Percentiles rank a stretch among this genome's conserved stretches.
Conservation (phyloP, 1,140 invertebrate species). For the Trichonephila inaurata region DNA sequence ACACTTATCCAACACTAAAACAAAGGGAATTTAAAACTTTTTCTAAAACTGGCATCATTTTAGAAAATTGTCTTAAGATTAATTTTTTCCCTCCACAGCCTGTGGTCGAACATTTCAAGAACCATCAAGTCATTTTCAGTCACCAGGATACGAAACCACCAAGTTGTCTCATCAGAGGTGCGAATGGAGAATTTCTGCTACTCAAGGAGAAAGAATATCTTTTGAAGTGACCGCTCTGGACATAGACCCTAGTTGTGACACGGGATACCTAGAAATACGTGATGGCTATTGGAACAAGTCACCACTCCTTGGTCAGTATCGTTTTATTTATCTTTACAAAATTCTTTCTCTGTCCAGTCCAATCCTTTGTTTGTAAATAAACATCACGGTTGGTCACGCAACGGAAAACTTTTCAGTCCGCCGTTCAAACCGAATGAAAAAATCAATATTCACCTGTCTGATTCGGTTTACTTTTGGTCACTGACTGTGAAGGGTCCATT, state of each 20-base stretch:
- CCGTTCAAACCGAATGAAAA: too few species aligned
- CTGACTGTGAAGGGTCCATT: too few species aligned
- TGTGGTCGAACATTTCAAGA: slow-evolving; percentile 96
- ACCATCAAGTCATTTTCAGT: slow-evolving; percentile 90
- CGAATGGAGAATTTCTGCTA: slow-evolving; percentile 98
- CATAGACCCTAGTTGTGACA: slow-evolving; percentile 90
- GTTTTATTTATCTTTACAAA: background rate
- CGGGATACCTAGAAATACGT: slow-evolving; percentile 94
- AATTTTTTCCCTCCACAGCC: slow-evolving; percentile 82
- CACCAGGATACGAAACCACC: slow-evolving; percentile 87
- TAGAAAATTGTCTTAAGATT: too few species aligned
- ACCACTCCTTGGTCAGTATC: slow-evolving; percentile 85
- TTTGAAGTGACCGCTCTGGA: slow-evolving; percentile 95
- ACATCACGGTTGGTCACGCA: too few species aligned
- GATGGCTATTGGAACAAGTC: slow-evolving; percentile 97
- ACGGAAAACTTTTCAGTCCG: too few species aligned
- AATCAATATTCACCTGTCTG: too few species aligned
- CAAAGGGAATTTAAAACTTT: too few species aligned
- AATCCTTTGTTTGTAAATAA: too few species aligned
- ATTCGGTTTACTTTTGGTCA: too few species aligned
- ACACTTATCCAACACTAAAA: too few species aligned
- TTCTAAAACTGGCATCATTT: too few species aligned
- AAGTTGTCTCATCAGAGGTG: slow-evolving; percentile 86
- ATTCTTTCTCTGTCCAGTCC: too few species aligned
- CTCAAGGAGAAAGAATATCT: slow-evolving; percentile 96